These are phyloP conservation scores for Macrostomum lignano DNA, from an alignment of 1,140 invertebrate species.

Conservation along the genomic window DNA sequence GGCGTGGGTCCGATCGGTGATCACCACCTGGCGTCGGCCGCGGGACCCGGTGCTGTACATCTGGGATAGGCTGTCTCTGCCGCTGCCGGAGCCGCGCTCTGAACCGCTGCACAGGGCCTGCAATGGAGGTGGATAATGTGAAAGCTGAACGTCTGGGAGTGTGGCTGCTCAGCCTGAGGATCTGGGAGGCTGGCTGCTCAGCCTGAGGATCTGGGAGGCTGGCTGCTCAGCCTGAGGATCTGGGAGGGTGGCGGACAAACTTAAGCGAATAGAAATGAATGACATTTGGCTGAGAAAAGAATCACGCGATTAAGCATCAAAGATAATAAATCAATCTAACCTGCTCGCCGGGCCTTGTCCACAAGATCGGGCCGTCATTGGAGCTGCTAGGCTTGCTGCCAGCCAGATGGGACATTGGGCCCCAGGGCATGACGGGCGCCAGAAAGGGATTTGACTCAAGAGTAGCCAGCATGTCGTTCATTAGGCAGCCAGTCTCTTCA, in stretches of 20 bases:
- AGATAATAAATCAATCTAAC: no score
- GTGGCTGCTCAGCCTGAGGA: no score
- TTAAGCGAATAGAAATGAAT: not conserved
- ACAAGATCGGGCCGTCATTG: conserved; percentile 93
- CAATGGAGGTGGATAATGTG: no score
- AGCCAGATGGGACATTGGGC: conserved; percentile 48
- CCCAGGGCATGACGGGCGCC: conserved; percentile 68
- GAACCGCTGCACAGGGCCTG: no score
- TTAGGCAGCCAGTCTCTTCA: conserved; percentile 81
- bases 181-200: no score
- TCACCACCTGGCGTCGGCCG: conserved; percentile 66
- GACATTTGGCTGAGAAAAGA: not conserved
- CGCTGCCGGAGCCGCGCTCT: no score
- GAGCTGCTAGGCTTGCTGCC: conserved; percentile 57
- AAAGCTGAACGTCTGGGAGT: no score
- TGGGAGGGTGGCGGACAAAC: no score
- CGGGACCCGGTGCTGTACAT: no score
- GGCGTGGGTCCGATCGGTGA: conserved; percentile 78
- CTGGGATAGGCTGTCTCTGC: no score
- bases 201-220: no score
- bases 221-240: no score
- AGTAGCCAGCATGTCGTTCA: conserved; percentile 57
- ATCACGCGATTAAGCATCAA: not conserved
- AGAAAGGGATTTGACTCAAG: conserved; percentile 60
- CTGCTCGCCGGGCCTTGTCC: conserved; percentile 88